These are phyloP conservation scores for Drosophila ezoana DNA, from an alignment of 2,888 invertebrate genomes.

Conservation along the genomic window DNA sequence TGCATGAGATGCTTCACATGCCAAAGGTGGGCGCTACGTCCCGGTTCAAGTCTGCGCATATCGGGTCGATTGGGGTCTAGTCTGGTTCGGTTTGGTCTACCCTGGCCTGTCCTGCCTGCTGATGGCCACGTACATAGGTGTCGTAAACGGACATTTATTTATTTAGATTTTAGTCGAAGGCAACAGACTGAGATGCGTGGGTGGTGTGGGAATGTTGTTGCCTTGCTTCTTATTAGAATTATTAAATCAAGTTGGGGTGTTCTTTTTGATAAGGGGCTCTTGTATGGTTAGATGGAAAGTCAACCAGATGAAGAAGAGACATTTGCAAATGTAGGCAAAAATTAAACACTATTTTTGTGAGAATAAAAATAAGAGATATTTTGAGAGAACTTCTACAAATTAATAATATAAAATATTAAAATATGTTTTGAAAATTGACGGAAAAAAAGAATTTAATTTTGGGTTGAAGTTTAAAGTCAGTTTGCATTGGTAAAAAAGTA, in stretches of 20 bases:
- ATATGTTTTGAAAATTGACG: too few species aligned
- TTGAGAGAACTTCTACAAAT: too few species aligned
- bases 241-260: conserved; percentile 56
- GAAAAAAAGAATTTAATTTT: too few species aligned
- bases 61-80: not conserved
- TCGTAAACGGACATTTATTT: conserved; percentile 74
- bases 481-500: too few species aligned
- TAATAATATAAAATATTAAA: too few species aligned
- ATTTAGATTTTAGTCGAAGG: conserved; percentile 69
- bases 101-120: conserved; percentile 6
- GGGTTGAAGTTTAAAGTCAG: too few species aligned
- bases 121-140: conserved; percentile 63
- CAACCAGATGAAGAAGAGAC: not conserved
- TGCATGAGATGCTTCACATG: conserved; percentile 71
- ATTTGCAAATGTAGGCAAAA: not conserved
- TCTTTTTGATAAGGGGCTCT: conserved; percentile 5
- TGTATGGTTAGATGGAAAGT: conserved; percentile 2
- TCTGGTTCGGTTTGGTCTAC: conserved; percentile 9
- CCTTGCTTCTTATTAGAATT: conserved; percentile 51
- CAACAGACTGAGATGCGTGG: conserved; percentile 36
- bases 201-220: conserved; percentile 9
- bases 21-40: conserved; percentile 43
- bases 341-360: not conserved
- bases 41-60: conserved; percentile 9
- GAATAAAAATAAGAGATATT: too few species aligned